Conservation (phyloP, 2,888 invertebrate genomes). For the Theretra japonica region DNA sequence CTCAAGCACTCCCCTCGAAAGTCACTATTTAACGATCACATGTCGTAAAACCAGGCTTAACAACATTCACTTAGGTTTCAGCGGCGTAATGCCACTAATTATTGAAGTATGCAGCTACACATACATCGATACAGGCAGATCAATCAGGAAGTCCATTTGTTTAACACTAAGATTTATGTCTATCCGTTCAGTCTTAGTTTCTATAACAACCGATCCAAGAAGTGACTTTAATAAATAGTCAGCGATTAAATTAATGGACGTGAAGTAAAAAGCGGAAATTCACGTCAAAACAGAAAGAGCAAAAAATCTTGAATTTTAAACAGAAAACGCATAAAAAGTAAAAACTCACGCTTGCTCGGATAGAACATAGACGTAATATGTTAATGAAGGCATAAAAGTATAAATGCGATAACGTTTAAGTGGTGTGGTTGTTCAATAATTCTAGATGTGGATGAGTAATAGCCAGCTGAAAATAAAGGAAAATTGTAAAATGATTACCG, state of each 20-base stretch:
- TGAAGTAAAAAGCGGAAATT: neutral
- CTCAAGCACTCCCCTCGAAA: conserved; percentile 47
- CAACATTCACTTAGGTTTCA: conserved; percentile 27
- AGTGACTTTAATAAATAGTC: neutral
- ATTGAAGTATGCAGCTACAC: conserved; percentile 32
- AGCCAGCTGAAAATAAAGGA: conserved; percentile 26
- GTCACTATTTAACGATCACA: conserved; percentile 39
- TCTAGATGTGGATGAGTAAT: conserved; percentile 17
- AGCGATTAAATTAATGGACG: neutral
- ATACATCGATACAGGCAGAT: conserved; percentile 33
- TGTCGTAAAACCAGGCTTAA: conserved; percentile 27
- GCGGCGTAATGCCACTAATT: conserved; percentile 40
- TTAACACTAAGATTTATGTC: conserved; percentile 26
- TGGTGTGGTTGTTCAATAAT: conserved; percentile 17
- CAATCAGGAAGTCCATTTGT: conserved; percentile 32
- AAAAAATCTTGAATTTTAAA: neutral
- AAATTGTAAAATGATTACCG: conserved; percentile 23
- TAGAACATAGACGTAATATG: neutral
- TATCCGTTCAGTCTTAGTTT: neutral
- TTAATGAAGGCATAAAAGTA: neutral
- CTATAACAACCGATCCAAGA: neutral
- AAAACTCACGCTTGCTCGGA: neutral
- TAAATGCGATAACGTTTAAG: neutral
- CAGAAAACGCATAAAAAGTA: neutral
- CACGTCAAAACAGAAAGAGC: neutral